Base-by-base conservation (phyloP, 2,113 vertebrate genomes). In the Rhinogobius similis region DNA sequence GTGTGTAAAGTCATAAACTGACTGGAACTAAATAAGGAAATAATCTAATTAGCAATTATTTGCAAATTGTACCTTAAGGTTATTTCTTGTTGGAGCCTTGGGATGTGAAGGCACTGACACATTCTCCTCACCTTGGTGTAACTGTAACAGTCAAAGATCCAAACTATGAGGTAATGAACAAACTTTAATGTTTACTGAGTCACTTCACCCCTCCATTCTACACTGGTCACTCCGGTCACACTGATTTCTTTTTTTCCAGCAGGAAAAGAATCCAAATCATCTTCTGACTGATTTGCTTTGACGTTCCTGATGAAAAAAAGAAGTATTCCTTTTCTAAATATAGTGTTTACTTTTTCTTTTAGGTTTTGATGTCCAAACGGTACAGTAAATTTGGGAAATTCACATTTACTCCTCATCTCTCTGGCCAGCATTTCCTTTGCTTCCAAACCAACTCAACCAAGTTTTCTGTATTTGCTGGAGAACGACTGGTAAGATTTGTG, bases 381-480 rank as follows among this genome's bases (percentile, higher is more conserved):
- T 95, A 93, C 3, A 93, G 94, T 48, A 88, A 92, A 77, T 78
- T 93, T 67, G 94, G 92, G 29, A 94, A 91, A 71, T 96, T 98
- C 82, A 94, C 92, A 39, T 96, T 97, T 68, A 95, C 94, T 16
- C 92, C 96, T 32, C 89, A 95, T 4, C 65, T 90, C 5, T 91
- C 95, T 26, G 96, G 95, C 5, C 94, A 94, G 36, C 94, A 98
- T 69, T 74, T 83, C 38, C 89, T 99, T 9, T 98, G 96, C 79
- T 89, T 97, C 70, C 88, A 94, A 69, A 96, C 95, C 72, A 97
- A 98, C 82, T 96, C 93, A 9, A 96, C 96, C 0, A 90, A 88
- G 72, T 91, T 96, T 48, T 69, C 94, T 2, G 91, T 94, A 7
- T 94, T 92, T 52, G 92, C 91, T 67, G 91, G 83, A 68, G 95